These are phyloP conservation scores for Plecotus auritus DNA, from an alignment of 2,113 vertebrate species.

Conservation along the genomic window DNA sequence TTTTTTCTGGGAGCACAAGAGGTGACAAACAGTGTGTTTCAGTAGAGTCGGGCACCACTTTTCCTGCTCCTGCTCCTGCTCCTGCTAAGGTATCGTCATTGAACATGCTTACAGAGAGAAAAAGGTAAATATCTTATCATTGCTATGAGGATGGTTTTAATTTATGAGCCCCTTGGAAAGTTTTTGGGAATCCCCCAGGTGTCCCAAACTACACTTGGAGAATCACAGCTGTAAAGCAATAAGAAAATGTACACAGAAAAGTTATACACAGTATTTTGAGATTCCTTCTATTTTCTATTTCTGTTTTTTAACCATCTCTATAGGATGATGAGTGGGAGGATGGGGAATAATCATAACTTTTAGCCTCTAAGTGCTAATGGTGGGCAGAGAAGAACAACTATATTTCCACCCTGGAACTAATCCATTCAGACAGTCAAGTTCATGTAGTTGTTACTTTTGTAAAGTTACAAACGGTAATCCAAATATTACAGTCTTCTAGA, in stretches of 20 bases:
- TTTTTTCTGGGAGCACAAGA: not conserved
- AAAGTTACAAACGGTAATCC: not conserved
- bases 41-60: not conserved
- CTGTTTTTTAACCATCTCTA: not conserved
- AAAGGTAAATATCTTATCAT: not conserved
- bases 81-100: accelerated
- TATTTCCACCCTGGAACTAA: not conserved
- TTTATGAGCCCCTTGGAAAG: not conserved
- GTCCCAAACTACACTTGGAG: not conserved
- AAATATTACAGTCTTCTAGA: not conserved
- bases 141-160: not conserved
- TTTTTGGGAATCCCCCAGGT: not conserved
- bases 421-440: not conserved
- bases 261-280: not conserved
- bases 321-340: not conserved
- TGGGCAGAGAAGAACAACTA: not conserved
- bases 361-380: not conserved
- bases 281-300: not conserved
- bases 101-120: no score
- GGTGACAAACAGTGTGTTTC: not conserved
- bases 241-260: not conserved
- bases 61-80: accelerated
- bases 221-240: not conserved
- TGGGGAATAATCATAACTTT: not conserved
- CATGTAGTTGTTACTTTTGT: not conserved